phyloP scores from a whole-genome alignment of 2,113 vertebrate species.

The Chunga burmeisteri region DNA sequence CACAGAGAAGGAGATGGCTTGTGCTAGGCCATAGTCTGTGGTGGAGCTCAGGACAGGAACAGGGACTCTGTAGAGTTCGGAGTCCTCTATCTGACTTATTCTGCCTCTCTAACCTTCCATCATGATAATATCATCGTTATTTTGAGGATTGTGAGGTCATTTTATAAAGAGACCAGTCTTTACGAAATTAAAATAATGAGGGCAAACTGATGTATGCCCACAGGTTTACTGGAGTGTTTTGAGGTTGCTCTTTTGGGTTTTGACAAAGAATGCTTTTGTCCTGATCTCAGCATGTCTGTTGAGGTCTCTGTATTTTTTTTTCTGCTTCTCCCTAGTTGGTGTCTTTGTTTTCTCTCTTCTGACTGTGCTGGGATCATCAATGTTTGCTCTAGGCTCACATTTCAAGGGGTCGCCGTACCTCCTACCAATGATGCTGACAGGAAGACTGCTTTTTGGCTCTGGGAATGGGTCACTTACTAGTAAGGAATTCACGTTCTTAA shows the following conservation, averaged over 20 bases:
- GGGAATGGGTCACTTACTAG: conserved; percentile 82
- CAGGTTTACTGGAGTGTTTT: not conserved
- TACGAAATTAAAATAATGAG: not conserved
- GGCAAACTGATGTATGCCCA: not conserved
- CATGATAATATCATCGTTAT: not conserved
- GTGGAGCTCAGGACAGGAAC: not conserved
- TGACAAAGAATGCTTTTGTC: not conserved
- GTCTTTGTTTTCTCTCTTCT: conserved; percentile 83
- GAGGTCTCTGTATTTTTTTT: not conserved
- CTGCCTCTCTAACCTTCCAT: not conserved
- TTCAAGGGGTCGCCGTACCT: conserved; percentile 80
- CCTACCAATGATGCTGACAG: conserved; percentile 81
- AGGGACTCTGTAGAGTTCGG: not conserved
- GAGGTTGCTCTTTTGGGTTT: not conserved
- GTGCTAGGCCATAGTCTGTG: not conserved
- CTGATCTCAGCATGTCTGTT: not conserved
- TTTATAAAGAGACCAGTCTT: not conserved
- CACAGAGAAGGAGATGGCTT: not conserved
- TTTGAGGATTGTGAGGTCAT: not conserved
- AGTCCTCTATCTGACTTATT: not conserved
- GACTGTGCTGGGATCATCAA: conserved; percentile 77
- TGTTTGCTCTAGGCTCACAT: conserved; percentile 84
- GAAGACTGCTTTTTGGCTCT: conserved; percentile 81
- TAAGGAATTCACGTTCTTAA: conserved; percentile 45
- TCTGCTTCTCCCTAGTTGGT: conserved; percentile 68